Conservation (phyloP, 23 tunicate species). For the Halocynthia aurantium region DNA sequence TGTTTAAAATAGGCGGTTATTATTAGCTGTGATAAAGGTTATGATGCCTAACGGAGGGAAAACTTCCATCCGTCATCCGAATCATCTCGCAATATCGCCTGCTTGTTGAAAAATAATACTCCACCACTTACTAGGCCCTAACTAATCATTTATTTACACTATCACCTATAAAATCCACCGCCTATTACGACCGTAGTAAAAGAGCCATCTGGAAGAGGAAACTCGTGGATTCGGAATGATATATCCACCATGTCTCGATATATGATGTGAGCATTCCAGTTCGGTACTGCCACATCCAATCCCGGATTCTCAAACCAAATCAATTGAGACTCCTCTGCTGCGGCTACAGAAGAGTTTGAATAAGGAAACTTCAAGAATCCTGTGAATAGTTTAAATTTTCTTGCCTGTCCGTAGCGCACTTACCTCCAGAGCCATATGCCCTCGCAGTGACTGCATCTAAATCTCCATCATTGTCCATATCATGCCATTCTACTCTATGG, state of each 20-base stretch:
- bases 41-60: too few species aligned
- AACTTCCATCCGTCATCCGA: too few species aligned
- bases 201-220: slow-evolving; percentile 46
- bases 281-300: slow-evolving; percentile 15
- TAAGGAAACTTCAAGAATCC: background rate
- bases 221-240: slow-evolving; percentile 41
- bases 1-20: too few species aligned
- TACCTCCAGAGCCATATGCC: slow-evolving; percentile 82
- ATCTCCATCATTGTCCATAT: slow-evolving; percentile 83
- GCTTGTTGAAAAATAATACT: too few species aligned
- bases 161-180: slow-evolving; percentile 76
- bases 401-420: too few species aligned
- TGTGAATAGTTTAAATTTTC: background rate
- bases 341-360: slow-evolving; percentile 15
- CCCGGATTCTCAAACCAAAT: slow-evolving; percentile 90
- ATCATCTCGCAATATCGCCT: too few species aligned
- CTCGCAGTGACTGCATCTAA: slow-evolving; percentile 69
- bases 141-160: background rate
- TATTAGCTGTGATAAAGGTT: too few species aligned
- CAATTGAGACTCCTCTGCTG: slow-evolving; percentile 47
- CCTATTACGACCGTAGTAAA: slow-evolving; percentile 44
- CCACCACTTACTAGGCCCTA: too few species aligned
- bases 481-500: slow-evolving; percentile 90
- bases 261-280: slow-evolving; percentile 64
- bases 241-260: slow-evolving; percentile 58